Base-by-base conservation (phyloP, 2,888 invertebrate genomes). In the Chesias legatella region DNA sequence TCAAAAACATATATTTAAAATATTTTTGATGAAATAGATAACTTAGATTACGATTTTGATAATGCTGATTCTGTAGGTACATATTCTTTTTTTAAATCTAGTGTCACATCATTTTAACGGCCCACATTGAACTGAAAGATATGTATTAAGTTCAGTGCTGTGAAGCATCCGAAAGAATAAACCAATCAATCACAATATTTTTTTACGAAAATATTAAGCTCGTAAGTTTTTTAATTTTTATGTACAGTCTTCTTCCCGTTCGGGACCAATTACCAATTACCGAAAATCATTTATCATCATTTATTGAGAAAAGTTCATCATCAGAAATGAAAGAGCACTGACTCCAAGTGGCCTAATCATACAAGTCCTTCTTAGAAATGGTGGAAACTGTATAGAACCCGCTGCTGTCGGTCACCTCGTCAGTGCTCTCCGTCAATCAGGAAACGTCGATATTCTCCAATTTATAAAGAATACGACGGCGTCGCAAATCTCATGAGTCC, bases 351-450 rank as follows among this genome's bases (percentile, higher is more conserved):
- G 36, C 43, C 61, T 62, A 80, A 53, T 80, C 80, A 51, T 81
- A 81, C 42, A 80, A 56, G 60, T 88, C 84, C 40, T 71, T 72
- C 45, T 73, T 75, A 6, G 85, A 81, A 48, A 85, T 73, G 22
- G 82, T 81, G 17, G 84, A 85, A 40, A 83, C 63, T 23, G 82
- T 79, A 55, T 82, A 83, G 6, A 81, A 58, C 21, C 82, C 80
- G 53, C 88, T 86, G 58, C 85, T 86, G 50, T 83, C 84, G 17
- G 85, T 86, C 56, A 79, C 79, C 69, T 82, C 88, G 52, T 83
- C 83, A 51, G 84, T 86, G 71, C 84, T 88, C 67, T 83, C 83
- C 68, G 86, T 86, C 62, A 84, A 86, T 88, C 88, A 88, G 75
- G 88, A 88, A 72, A 84, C 73, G 56, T 88, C 82, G 21, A 73